Evolutionary conservation across 2,888 invertebrate species (phyloP).

Genomic region (Dasypogon diadema): DNA sequence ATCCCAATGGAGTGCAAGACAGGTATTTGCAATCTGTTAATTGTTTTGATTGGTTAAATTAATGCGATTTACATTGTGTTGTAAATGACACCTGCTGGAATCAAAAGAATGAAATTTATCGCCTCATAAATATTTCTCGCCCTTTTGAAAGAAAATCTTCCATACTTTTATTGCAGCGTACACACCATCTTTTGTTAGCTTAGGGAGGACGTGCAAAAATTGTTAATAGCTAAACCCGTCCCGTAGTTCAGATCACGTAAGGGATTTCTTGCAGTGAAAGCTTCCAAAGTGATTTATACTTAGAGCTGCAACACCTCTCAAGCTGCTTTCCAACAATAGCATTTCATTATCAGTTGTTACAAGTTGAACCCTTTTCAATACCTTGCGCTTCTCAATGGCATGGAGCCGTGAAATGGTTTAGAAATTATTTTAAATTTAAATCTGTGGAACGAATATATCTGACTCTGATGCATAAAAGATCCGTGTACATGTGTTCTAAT

Average conservation of each 20-base stretch:
- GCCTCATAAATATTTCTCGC: conserved; percentile 28
- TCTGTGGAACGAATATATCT: too few relatives aligned
- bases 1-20: too few relatives aligned
- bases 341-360: conserved; percentile 13
- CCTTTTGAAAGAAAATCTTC: too few relatives aligned
- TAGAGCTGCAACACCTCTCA: neutral
- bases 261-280: conserved; percentile 19
- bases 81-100: neutral
- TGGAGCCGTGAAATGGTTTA: too few relatives aligned
- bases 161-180: neutral
- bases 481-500: too few relatives aligned
- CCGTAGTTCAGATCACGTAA: conserved; percentile 37
- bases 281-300: conserved; percentile 36
- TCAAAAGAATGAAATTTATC: conserved; percentile 2
- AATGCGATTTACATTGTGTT: neutral
- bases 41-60: conserved; percentile 5
- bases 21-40: conserved; percentile 21
- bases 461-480: too few relatives aligned
- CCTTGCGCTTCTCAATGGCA: too few relatives aligned
- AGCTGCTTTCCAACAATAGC: conserved; percentile 22
- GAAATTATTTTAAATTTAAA: too few relatives aligned
- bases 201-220: conserved; percentile 7
- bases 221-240: neutral
- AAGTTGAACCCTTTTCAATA: too few relatives aligned
- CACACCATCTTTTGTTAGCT: neutral